These are phyloP conservation scores for Microcebus jonahi DNA, from an alignment of 2,113 vertebrate genomes.

Conservation along the genomic window DNA sequence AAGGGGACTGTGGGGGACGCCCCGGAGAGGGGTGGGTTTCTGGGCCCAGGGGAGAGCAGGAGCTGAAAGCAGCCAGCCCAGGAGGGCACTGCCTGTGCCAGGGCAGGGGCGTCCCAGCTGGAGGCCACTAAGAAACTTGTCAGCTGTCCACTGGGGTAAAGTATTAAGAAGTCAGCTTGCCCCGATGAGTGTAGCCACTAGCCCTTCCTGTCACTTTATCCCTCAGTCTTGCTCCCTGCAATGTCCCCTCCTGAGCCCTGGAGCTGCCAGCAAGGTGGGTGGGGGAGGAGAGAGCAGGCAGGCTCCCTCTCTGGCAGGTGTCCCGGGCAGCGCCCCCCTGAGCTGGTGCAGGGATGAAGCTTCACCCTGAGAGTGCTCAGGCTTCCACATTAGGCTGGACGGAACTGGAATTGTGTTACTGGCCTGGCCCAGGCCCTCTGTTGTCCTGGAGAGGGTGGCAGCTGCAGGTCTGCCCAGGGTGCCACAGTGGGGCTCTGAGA, in stretches of 20 bases:
- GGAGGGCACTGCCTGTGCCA: background rate
- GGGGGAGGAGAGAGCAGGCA: background rate
- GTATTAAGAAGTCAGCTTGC: background rate
- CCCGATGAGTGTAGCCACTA: background rate
- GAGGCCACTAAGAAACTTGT: background rate
- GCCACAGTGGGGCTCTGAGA: background rate
- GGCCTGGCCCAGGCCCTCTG: background rate
- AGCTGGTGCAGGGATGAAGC: background rate
- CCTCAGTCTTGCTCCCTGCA: background rate
- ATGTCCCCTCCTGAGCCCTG: background rate
- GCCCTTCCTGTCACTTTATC: background rate
- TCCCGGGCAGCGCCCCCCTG: background rate
- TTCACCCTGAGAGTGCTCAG: background rate
- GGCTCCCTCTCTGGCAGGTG: background rate
- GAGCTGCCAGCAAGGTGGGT: background rate
- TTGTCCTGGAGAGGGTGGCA: background rate
- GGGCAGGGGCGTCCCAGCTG: background rate
- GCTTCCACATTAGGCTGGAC: background rate
- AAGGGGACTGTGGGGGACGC: background rate
- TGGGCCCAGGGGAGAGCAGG: background rate
- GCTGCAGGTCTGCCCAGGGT: background rate
- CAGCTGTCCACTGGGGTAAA: no score
- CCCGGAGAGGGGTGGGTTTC: background rate
- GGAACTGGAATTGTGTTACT: background rate
- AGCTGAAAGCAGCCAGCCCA: background rate